phyloP scores from a whole-genome alignment of 1,140 invertebrate genomes.

The Laodelphax striatellus region DNA sequence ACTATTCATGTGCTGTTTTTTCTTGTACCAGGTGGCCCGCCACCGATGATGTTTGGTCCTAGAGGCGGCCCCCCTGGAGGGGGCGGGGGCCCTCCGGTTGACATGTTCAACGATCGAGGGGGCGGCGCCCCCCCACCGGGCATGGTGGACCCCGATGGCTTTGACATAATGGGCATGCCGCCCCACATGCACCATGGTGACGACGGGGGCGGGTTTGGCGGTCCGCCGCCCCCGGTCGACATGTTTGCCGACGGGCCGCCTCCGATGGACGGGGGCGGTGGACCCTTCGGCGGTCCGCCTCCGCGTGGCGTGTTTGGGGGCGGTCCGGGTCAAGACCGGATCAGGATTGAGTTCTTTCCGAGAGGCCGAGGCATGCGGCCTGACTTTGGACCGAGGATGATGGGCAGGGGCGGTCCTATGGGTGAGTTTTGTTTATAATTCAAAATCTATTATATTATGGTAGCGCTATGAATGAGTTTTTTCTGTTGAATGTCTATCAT shows the following conservation, averaged over 20 bases:
- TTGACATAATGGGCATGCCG: conserved; percentile 28
- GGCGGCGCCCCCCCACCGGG: conserved; percentile 29
- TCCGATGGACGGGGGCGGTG: conserved; percentile 1
- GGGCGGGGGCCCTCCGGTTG: conserved; percentile 27
- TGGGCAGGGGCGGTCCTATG: conserved; percentile 1
- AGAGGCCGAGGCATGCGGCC: not conserved
- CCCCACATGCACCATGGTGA: conserved; percentile 28
- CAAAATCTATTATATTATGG: no score
- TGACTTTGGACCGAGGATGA: not conserved
- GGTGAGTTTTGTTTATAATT: not conserved
- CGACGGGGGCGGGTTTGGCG: conserved; percentile 32
- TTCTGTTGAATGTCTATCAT: no score
- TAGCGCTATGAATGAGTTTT: no score
- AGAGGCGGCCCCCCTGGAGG: conserved; percentile 23
- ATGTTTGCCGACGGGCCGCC: conserved; percentile 1
- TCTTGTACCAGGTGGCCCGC: not conserved
- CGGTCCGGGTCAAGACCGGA: conserved; percentile 28
- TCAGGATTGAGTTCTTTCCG: conserved; percentile 5
- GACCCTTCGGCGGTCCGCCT: conserved; percentile 19
- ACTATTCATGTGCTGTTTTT: no score
- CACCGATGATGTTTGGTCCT: not conserved
- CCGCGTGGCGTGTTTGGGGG: conserved; percentile 34
- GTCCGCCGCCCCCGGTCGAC: conserved; percentile 19
- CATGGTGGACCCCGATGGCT: conserved; percentile 33
- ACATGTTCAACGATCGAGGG: conserved; percentile 22